These are phyloP conservation scores for Smutsia temminckii DNA, from an alignment of 2,797 vertebrate species.

Conservation along the genomic window DNA sequence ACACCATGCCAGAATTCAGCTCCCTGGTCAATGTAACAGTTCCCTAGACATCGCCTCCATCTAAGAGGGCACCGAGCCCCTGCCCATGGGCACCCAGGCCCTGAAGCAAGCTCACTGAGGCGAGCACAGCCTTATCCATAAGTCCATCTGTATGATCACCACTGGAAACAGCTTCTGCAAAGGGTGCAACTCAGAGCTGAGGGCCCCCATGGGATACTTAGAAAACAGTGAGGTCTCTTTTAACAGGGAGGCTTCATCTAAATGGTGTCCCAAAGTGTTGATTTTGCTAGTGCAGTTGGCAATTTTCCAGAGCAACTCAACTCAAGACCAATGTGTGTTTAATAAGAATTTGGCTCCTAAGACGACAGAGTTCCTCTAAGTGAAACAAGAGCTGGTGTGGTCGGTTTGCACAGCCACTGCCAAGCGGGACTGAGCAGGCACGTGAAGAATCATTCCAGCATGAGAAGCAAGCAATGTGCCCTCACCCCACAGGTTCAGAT, in stretches of 20 bases:
- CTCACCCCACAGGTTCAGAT: neutral
- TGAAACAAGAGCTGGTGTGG: neutral
- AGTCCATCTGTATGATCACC: neutral
- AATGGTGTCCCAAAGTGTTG: neutral
- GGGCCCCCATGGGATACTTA: neutral
- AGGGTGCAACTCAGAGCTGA: neutral
- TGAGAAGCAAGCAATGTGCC: neutral
- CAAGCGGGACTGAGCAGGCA: neutral
- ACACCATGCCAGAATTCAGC: neutral
- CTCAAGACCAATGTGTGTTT: neutral
- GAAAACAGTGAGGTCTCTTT: neutral
- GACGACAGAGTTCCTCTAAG: neutral
- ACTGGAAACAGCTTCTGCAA: neutral
- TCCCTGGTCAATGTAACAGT: neutral
- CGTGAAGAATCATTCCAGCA: neutral
- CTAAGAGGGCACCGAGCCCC: neutral
- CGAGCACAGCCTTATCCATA: neutral
- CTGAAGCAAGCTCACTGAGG: neutral
- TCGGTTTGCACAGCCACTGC: neutral
- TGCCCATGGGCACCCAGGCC: neutral
- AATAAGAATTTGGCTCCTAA: neutral
- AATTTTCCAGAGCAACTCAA: conserved; percentile 9
- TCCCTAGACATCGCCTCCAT: neutral
- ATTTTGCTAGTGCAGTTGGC: neutral
- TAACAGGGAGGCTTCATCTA: conserved; percentile 18